Conservation (phyloP, 1,140 invertebrate genomes). For the Lepidotrigona ventralis region DNA sequence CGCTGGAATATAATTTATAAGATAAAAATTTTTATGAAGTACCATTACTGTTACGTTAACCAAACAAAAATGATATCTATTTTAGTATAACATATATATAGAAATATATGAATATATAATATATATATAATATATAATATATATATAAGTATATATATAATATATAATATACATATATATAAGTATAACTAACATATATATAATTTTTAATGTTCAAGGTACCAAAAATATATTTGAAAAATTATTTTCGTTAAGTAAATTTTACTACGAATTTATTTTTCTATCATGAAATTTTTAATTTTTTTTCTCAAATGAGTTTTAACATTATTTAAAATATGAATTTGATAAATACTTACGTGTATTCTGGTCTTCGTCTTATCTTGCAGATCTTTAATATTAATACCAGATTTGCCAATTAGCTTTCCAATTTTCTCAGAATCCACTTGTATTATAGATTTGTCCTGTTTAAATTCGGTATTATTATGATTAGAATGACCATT, state of each 20-base stretch:
- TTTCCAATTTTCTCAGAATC: slow-evolving; percentile 73
- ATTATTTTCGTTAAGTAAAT: too few relatives aligned
- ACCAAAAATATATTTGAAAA: too few relatives aligned
- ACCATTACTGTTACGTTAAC: not conserved
- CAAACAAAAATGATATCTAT: not conserved
- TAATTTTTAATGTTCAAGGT: too few relatives aligned
- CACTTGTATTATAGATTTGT: slow-evolving; percentile 53
- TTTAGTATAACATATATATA: too few relatives aligned
- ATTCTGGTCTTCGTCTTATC: slow-evolving; percentile 82
- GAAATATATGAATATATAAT: too few relatives aligned
- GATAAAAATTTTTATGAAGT: not conserved
- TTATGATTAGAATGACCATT: not conserved
- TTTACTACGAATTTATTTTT: not conserved
- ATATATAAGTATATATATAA: too few relatives aligned
- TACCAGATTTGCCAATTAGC: slow-evolving; percentile 85
- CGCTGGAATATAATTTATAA: not conserved
- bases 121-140: too few relatives aligned
- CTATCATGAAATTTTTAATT: not conserved
- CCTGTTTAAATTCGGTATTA: too few relatives aligned
- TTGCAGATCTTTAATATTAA: slow-evolving; percentile 88
- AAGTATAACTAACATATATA: not conserved
- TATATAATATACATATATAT: too few relatives aligned
- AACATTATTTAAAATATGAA: not conserved
- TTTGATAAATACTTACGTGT: slow-evolving; percentile 71
- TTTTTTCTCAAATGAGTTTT: not conserved